Evolutionary conservation across 2,888 invertebrate species (phyloP).

Genomic region (Urechis unicinctus): DNA sequence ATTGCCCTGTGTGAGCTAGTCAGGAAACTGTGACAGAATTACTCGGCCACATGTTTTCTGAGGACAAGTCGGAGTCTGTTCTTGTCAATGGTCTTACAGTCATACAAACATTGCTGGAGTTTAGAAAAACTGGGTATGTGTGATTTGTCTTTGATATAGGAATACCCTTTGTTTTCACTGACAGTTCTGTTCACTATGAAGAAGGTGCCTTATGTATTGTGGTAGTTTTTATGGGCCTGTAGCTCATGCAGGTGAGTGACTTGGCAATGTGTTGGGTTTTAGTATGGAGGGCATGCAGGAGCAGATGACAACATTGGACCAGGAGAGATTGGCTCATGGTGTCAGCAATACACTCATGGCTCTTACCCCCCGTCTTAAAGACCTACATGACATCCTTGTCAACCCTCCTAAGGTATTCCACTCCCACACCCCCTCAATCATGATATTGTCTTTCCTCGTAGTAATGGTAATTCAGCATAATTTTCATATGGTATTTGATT

Average conservation of each 20-base stretch:
- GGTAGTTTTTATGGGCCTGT: background rate
- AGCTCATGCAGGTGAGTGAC: too few species aligned
- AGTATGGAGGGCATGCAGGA: slow-evolving; percentile 45
- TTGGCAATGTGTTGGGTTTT: too few species aligned
- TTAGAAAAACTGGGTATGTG: slow-evolving; percentile 20
- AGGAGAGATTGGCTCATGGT: slow-evolving; percentile 58
- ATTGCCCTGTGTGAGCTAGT: slow-evolving; percentile 42
- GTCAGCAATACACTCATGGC: slow-evolving; percentile 61
- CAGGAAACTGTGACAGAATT: slow-evolving; percentile 64
- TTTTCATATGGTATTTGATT: too few species aligned
- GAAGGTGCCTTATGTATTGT: too few species aligned
- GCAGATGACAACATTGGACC: slow-evolving; percentile 44
- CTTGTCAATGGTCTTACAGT: slow-evolving; percentile 75
- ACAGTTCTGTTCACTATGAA: too few species aligned
- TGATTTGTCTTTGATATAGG: too few species aligned
- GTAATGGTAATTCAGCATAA: too few species aligned
- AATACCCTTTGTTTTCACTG: background rate
- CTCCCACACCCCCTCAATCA: background rate
- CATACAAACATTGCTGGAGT: slow-evolving; percentile 66
- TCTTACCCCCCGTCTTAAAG: slow-evolving; percentile 63
- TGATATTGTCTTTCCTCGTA: too few species aligned
- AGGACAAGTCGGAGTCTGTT: slow-evolving; percentile 60
- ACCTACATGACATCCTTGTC: slow-evolving; percentile 63
- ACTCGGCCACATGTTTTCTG: slow-evolving; percentile 69
- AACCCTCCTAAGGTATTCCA: slow-evolving; percentile 65